Evolutionary conservation across 1,140 invertebrate genomes (phyloP), one percentile per base, ranked within the genome.

Genomic region (Hestina assimilis): DNA sequence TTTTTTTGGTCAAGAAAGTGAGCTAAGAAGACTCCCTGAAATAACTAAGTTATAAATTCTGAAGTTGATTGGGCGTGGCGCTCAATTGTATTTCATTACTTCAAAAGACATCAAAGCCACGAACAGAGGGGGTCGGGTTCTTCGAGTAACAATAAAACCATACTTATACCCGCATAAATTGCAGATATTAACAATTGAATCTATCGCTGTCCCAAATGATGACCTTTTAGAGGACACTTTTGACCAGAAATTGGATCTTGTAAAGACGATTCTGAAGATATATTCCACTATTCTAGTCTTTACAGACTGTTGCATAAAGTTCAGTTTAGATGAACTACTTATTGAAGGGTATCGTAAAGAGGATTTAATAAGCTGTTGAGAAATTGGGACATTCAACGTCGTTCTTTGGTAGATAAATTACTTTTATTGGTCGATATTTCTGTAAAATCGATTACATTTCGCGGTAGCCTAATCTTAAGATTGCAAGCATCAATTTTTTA

Each of bases 131-230:
- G 47, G 20, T 46, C 33, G 35, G 51, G 29, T 59, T 59, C 59
- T 38, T 66, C 62, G 40, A 66, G 64, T 63, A 56, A 73, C 58
- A 67, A 73, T 73, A 70, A 68, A 71, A 48, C 55, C 59, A 63
- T 63, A 66, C 71, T 68, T 66, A 68, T 54, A 66, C 56, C 28
- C 56, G 53, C 62, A 73, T 73, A 73, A 73, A 71, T 73, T 62
- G 63, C 63, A 69, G 66, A 71, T 66, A 67, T 69, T 72, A 67
- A 72, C 69, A 61, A 66, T 75, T 69, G 61, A 45, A 41, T 56
- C 50, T 21, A 35, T 59, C 63, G 40, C 55, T 59, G 59, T 63
- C 58, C 63, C 54, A 57, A 56, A 62, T 52, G 63, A 71, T 59
- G 68, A 71, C 59, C 55, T 61, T 63, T 58, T 67, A 31, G 62